These are phyloP conservation scores for Achlya flavicornis DNA, from an alignment of 2,888 invertebrate genomes.

Conservation along the genomic window DNA sequence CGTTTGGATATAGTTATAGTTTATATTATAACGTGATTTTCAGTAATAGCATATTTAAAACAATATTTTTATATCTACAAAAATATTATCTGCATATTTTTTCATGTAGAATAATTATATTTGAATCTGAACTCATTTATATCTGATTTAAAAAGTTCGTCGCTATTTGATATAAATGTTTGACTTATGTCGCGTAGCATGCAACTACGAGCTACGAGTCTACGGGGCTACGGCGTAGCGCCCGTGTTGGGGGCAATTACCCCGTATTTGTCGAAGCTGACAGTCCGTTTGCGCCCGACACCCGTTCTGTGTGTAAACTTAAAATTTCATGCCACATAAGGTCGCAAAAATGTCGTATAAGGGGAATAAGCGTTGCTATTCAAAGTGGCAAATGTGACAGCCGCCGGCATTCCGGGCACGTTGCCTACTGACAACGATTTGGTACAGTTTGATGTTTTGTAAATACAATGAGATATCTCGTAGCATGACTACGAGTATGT, in stretches of 20 bases:
- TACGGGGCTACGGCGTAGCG: constrained; percentile 23
- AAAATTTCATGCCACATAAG: background rate
- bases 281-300: constrained; percentile 17
- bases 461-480: no score
- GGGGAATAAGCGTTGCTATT: background rate
- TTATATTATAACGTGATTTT: background rate
- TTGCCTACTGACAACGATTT: background rate
- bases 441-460: no score
- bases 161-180: background rate
- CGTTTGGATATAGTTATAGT: constrained; percentile 9
- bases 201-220: constrained; percentile 26
- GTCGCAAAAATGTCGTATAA: background rate
- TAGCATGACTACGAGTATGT: no score
- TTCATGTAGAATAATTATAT: no score
- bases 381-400: background rate
- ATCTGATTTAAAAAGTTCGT: background rate
- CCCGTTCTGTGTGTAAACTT: constrained; percentile 12
- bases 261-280: constrained; percentile 26
- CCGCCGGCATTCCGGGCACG: background rate
- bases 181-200: constrained; percentile 24
- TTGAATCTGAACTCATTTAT: background rate
- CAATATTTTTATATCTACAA: no score
- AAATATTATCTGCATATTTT: no score
- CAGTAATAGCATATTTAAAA: background rate
- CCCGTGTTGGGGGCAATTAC: constrained; percentile 24